Percentiles rank a stretch among this genome's conserved stretches.
Evolutionary conservation across 1,140 invertebrate species (phyloP).

Genomic region (Paralvinella palmiformis): DNA sequence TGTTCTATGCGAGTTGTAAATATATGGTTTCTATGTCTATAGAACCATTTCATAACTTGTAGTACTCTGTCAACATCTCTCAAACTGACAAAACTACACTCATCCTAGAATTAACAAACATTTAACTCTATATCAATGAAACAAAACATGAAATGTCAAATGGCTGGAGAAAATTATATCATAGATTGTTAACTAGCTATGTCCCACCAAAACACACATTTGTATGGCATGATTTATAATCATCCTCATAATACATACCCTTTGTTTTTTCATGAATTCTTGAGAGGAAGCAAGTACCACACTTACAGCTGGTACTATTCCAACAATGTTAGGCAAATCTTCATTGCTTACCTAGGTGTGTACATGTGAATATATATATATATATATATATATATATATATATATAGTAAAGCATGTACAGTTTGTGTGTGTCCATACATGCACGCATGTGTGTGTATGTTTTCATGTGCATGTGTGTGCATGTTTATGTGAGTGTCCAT

Average conservation of each 20-base stretch:
- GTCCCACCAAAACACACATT: background rate
- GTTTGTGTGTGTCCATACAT: too few species aligned
- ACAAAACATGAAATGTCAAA: background rate
- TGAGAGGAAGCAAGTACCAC: constrained; percentile 34
- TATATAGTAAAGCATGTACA: too few species aligned
- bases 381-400: too few species aligned
- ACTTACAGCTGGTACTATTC: constrained; percentile 21
- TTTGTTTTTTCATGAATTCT: constrained; percentile 38
- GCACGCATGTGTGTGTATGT: too few species aligned
- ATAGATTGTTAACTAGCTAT: background rate
- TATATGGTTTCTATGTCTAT: constrained; percentile 21
- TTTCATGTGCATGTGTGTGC: too few species aligned
- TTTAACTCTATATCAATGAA: background rate
- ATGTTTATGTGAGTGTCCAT: too few species aligned
- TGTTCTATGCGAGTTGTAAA: constrained; percentile 18
- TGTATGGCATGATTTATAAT: background rate
- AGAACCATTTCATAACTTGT: constrained; percentile 39
- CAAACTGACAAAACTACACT: constrained; percentile 47
- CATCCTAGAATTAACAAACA: constrained; percentile 29
- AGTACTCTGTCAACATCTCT: constrained; percentile 40
- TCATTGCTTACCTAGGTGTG: constrained; percentile 21
- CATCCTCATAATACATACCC: too few species aligned
- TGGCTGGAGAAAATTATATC: background rate
- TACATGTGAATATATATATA: too few species aligned
- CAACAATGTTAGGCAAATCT: constrained; percentile 15